phyloP scores from a whole-genome alignment of 2,113 vertebrate genomes.

The Phalacrocorax carbo region DNA sequence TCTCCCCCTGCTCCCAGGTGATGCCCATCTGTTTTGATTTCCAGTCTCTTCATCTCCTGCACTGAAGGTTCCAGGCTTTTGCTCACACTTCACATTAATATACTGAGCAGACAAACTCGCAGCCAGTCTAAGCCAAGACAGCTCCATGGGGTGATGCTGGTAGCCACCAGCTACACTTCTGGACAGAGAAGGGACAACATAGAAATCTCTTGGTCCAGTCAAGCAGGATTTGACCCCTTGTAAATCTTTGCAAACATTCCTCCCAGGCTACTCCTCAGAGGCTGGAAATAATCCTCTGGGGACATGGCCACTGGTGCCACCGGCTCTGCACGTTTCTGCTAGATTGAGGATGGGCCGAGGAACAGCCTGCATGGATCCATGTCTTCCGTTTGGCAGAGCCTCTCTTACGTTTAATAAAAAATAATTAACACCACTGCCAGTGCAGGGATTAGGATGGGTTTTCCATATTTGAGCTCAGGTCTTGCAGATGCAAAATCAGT shows the following conservation, averaged over 20 bases:
- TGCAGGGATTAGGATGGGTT: neutral
- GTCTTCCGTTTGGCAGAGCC: neutral
- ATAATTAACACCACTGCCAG: neutral
- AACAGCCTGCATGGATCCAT: neutral
- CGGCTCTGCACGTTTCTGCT: neutral
- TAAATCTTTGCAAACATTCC: neutral
- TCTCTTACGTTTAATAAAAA: neutral
- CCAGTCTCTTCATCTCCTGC: neutral
- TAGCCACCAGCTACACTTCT: neutral
- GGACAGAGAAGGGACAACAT: neutral
- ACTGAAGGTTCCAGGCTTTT: neutral
- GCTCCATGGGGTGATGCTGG: neutral
- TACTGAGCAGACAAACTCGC: neutral
- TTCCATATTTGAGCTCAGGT: neutral
- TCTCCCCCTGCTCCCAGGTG: neutral
- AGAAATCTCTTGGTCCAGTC: neutral
- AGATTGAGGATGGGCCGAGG: neutral
- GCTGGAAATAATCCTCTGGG: neutral
- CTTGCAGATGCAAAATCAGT: neutral
- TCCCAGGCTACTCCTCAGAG: neutral
- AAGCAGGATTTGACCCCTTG: neutral
- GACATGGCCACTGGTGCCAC: neutral
- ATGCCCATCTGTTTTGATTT: neutral
- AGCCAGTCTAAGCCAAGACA: neutral
- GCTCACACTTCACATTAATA: neutral